Evolutionary conservation across 2,113 vertebrate genomes (phyloP), one percentile per base, ranked within the genome.

Genomic region (Prunella fulvescens): DNA sequence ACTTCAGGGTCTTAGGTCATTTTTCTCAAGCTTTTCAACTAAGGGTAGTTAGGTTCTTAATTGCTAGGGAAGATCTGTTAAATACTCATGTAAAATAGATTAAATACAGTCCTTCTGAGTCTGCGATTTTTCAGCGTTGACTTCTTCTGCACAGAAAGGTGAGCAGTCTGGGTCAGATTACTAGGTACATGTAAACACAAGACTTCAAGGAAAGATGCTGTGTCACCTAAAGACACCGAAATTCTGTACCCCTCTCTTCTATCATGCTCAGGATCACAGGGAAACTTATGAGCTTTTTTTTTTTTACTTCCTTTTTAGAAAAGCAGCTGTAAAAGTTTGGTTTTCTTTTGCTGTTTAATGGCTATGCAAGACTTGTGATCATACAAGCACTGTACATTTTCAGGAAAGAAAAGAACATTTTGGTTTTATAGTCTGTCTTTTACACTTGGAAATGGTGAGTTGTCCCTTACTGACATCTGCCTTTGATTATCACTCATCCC

Each of bases 401-500:
- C 17, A 90, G 47, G 48, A 88, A 72, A 92, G 40, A 83, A 91
- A 88, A 92, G 78, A 79, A 70, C 25, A 39, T 86, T 77, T 93
- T 80, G 24, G 22, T 35, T 92, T 91, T 81, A 45, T 42, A 47
- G 57, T 91, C 65, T 81, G 56, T 40, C 81, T 93, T 89, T 92
- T 76, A 77, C 9, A 0, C 10, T 72, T 92, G 47, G 42, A 91
- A 92, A 81, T 35, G 26, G 37, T 72, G 58, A 82, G 20, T 33
- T 88, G 67, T 86, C 61, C 74, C 87, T 93, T 85, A 79, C 65
- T 80, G 84, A 95, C 39, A 45, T 58, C 53, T 72, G 26, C 31
- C 61, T 95, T 95, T 96, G 91, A 96, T 96, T 90, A 79, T 88
- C 51, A 72, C 23, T 92, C 77, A 76, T 88, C 61, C 57, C 61